Evolutionary conservation across 2,888 invertebrate species (phyloP).

Genomic region (Drosophila pseudotalamancana): DNA sequence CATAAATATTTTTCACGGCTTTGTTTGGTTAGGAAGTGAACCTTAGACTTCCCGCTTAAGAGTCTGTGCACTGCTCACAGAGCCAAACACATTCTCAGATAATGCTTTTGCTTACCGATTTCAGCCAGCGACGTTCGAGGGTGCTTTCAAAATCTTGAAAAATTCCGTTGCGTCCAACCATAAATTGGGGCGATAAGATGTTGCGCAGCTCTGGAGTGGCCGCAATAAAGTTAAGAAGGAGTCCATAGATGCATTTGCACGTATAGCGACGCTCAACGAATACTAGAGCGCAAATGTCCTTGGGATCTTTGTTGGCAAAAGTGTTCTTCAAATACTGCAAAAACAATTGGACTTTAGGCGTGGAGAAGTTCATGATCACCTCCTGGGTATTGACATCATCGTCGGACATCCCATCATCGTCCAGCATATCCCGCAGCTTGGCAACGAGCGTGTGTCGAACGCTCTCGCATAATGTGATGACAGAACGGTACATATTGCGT

Average conservation of each 20-base stretch:
- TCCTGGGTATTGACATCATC: constrained; percentile 43
- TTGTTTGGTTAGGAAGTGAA: too few species aligned
- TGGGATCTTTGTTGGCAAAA: constrained; percentile 82
- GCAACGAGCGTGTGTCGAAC: constrained; percentile 85
- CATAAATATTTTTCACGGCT: too few species aligned
- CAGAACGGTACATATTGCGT: constrained; percentile 69
- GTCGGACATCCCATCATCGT: constrained; percentile 74
- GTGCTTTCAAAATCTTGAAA: constrained; percentile 66
- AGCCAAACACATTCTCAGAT: too few species aligned
- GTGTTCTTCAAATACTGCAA: constrained; percentile 87
- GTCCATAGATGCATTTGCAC: constrained; percentile 90
- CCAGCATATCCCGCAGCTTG: constrained; percentile 82
- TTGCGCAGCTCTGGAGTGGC: constrained; percentile 85
- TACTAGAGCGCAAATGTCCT: constrained; percentile 80
- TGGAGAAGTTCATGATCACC: constrained; percentile 86
- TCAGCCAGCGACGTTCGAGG: constrained; percentile 77
- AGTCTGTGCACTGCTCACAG: too few species aligned
- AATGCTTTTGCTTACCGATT: constrained; percentile 58
- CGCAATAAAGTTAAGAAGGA: constrained; percentile 86
- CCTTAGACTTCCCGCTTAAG: too few species aligned
- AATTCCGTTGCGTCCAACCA: constrained; percentile 86
- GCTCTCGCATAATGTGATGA: constrained; percentile 81
- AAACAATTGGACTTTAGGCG: constrained; percentile 87
- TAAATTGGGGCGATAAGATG: constrained; percentile 87
- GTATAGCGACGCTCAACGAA: constrained; percentile 87